A percentile compares a stretch with the other conserved stretches of the same genome.
Conservation (phyloP, 2,113 vertebrate species). For the Ageneiosus marmoratus region DNA sequence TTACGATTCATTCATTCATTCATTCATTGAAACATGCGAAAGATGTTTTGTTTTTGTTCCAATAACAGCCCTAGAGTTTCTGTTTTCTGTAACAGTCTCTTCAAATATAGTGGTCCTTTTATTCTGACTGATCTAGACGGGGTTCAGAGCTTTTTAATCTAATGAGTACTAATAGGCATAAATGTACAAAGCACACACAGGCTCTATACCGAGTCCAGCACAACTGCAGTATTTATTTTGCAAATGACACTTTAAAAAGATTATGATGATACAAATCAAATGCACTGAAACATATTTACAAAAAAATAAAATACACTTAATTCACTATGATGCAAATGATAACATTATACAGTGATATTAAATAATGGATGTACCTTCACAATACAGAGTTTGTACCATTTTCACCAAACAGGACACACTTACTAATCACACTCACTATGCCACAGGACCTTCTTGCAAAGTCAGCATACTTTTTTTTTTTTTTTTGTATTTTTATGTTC, state of each 20-base stretch:
- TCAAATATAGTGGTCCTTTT: not conserved
- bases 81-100: not conserved
- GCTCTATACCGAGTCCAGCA: constrained; percentile 23
- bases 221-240: constrained; percentile 43
- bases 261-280: constrained; percentile 44
- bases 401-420: constrained; percentile 41
- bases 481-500: not conserved
- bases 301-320: constrained; percentile 26
- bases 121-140: not conserved
- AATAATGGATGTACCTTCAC: constrained; percentile 45
- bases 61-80: not conserved
- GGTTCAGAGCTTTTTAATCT: not conserved
- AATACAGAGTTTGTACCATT: constrained; percentile 66
- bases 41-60: not conserved
- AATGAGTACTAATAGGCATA: not conserved
- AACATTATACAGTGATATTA: constrained; percentile 34
- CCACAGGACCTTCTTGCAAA: not conserved
- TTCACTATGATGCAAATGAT: constrained; percentile 44
- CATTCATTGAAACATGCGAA: not conserved
- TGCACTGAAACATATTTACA: constrained; percentile 39
- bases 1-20: no score
- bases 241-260: constrained; percentile 44
- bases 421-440: constrained; percentile 1
- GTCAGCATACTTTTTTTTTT: not conserved
- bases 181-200: constrained; percentile 16